phyloP scores from a whole-genome alignment of 2,797 vertebrate species.

The Acipenser transmontanus region DNA sequence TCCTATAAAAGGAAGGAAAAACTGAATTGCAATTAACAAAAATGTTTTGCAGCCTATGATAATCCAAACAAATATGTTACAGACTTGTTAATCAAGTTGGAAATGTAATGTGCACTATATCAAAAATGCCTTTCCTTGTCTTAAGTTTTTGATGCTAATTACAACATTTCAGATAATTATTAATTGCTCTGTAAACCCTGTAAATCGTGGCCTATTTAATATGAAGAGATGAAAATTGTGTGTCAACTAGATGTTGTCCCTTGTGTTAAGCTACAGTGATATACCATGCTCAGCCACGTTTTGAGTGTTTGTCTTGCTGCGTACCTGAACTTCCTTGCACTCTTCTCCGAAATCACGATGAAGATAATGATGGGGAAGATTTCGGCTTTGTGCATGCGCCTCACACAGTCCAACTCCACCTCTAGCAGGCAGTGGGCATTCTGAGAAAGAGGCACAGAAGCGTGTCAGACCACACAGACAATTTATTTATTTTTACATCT shows the following conservation, averaged over 20 bases:
- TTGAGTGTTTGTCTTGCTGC: neutral
- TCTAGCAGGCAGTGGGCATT: constrained; percentile 73
- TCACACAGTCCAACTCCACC: constrained; percentile 63
- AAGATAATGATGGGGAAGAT: constrained; percentile 78
- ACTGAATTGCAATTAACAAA: neutral
- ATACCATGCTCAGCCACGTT: neutral
- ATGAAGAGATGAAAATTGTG: neutral
- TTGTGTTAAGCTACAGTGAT: neutral
- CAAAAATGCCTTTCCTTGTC: too few relatives aligned
- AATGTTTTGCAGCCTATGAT: too few relatives aligned
- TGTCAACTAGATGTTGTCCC: neutral
- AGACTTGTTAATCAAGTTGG: too few relatives aligned
- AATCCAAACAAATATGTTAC: too few relatives aligned
- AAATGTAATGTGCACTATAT: too few relatives aligned
- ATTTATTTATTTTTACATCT: neutral
- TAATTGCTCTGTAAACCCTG: too few relatives aligned
- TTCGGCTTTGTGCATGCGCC: constrained; percentile 58
- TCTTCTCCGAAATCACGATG: constrained; percentile 55
- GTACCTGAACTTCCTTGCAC: constrained; percentile 65
- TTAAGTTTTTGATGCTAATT: too few relatives aligned
- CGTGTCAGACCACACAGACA: neutral
- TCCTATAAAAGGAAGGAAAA: constrained; percentile 43
- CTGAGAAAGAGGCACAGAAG: constrained; percentile 38
- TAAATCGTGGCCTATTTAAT: neutral
- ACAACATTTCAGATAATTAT: too few relatives aligned